Conservation (phyloP, 2,797 vertebrate species). For the Heterohyrax brucei region DNA sequence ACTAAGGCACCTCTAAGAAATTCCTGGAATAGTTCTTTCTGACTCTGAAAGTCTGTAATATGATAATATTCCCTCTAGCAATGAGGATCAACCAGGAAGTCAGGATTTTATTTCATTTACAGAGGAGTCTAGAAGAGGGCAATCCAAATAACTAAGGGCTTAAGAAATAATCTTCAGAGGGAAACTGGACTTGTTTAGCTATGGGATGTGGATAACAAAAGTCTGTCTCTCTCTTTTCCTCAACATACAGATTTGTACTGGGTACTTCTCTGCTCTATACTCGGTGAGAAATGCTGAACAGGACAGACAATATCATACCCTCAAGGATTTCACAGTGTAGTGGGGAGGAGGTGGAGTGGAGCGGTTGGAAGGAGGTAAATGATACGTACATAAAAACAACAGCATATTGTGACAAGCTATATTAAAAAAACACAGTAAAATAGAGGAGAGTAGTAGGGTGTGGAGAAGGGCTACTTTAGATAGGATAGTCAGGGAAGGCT, state of each 20-base stretch:
- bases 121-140: conserved; percentile 22
- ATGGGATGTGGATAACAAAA: background rate
- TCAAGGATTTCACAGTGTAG: conserved; percentile 31
- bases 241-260: conserved; percentile 25
- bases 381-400: conserved; percentile 44
- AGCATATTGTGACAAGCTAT: background rate
- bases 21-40: conserved; percentile 27
- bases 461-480: too few species aligned
- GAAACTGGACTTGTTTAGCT: background rate
- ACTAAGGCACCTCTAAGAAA: background rate
- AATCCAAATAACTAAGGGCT: conserved; percentile 39
- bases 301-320: conserved; percentile 22
- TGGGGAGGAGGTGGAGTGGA: too few species aligned
- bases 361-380: background rate
- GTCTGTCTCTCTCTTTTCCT: background rate
- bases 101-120: conserved; percentile 58
- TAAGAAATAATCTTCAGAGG: conserved; percentile 44
- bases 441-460: background rate
- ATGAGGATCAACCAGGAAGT: conserved; percentile 42
- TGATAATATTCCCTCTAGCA: background rate
- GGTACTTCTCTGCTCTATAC: conserved; percentile 14
- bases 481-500: background rate
- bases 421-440: conserved; percentile 38
- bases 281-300: conserved; percentile 44
- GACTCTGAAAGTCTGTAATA: conserved; percentile 55